These are phyloP conservation scores for Trichomycterus rosablanca DNA, from an alignment of 2,113 vertebrate species.

Conservation along the genomic window DNA sequence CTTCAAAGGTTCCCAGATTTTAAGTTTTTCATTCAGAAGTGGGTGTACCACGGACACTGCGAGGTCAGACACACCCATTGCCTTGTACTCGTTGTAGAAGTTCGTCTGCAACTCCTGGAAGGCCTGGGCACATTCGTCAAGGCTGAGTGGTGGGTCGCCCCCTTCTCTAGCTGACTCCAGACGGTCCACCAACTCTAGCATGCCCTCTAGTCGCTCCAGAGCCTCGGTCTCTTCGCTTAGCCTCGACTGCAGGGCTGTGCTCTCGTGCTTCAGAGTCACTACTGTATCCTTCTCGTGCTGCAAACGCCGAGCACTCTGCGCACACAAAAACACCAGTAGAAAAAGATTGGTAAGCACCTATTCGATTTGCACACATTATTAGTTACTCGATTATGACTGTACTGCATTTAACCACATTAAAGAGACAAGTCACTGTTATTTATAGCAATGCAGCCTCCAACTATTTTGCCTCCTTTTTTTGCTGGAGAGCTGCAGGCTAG, in stretches of 20 bases:
- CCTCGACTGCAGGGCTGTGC: constrained; percentile 73
- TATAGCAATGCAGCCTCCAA: too few relatives aligned
- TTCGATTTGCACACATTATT: too few relatives aligned
- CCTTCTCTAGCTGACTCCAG: constrained; percentile 72
- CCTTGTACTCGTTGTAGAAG: constrained; percentile 90
- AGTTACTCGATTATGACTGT: too few relatives aligned
- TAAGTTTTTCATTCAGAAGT: constrained; percentile 85
- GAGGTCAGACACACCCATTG: constrained; percentile 83
- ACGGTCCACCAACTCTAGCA: constrained; percentile 84
- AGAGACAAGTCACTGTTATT: too few relatives aligned
- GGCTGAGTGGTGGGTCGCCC: constrained; percentile 58
- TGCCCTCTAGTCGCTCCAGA: constrained; percentile 80
- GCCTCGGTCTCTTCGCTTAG: constrained; percentile 73
- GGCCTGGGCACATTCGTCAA: constrained; percentile 80
- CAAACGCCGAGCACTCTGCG: constrained; percentile 84
- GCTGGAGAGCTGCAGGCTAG: too few relatives aligned
- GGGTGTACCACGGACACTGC: constrained; percentile 89
- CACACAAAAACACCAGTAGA: background rate
- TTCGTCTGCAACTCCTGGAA: constrained; percentile 89
- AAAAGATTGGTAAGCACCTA: too few relatives aligned
- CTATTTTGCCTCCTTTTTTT: too few relatives aligned
- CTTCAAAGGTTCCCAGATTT: constrained; percentile 88
- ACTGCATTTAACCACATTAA: too few relatives aligned
- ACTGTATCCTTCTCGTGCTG: constrained; percentile 93
- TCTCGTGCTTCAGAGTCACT: constrained; percentile 84